These are phyloP conservation scores for Macrocentrus cingulum DNA, from an alignment of 1,140 invertebrate species.

Conservation along the genomic window DNA sequence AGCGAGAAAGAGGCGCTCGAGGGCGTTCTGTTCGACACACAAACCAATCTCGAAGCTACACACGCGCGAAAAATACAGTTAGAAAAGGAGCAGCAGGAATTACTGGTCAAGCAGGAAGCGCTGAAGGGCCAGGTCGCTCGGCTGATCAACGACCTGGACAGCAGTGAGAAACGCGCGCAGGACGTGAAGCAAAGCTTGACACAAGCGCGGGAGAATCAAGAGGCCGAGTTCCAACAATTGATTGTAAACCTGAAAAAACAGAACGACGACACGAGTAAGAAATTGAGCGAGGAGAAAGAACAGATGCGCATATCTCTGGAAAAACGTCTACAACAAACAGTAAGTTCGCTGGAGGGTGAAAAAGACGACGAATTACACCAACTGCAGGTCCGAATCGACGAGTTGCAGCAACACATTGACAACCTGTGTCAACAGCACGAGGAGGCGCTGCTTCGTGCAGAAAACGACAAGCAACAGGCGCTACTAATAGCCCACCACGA, in stretches of 20 bases:
- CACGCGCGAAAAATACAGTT: slow-evolving; percentile 71
- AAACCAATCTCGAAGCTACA: slow-evolving; percentile 74
- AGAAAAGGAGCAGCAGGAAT: slow-evolving; percentile 75
- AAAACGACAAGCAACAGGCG: slow-evolving; percentile 88
- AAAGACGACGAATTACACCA: slow-evolving; percentile 75
- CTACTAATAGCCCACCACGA: slow-evolving; percentile 84
- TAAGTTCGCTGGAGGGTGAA: slow-evolving; percentile 71
- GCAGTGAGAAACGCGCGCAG: slow-evolving; percentile 70
- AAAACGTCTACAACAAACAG: slow-evolving; percentile 71
- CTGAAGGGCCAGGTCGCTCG: slow-evolving; percentile 68
- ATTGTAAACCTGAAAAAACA: slow-evolving; percentile 72
- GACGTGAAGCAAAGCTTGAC: slow-evolving; percentile 73
- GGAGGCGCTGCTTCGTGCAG: slow-evolving; percentile 77
- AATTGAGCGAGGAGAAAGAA: slow-evolving; percentile 79
- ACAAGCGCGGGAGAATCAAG: slow-evolving; percentile 71
- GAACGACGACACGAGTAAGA: slow-evolving; percentile 71
- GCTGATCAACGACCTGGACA: slow-evolving; percentile 74
- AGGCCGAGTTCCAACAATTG: slow-evolving; percentile 75
- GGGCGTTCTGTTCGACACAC: slow-evolving; percentile 77
- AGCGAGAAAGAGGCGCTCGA: slow-evolving; percentile 82
- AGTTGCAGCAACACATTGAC: slow-evolving; percentile 74
- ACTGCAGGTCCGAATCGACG: slow-evolving; percentile 71
- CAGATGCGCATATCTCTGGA: slow-evolving; percentile 71
- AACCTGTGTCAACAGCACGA: slow-evolving; percentile 80
- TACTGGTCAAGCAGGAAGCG: slow-evolving; percentile 74